These are phyloP conservation scores for Limnodromus scolopaceus DNA, from an alignment of 2,797 vertebrate species.

Conservation along the genomic window DNA sequence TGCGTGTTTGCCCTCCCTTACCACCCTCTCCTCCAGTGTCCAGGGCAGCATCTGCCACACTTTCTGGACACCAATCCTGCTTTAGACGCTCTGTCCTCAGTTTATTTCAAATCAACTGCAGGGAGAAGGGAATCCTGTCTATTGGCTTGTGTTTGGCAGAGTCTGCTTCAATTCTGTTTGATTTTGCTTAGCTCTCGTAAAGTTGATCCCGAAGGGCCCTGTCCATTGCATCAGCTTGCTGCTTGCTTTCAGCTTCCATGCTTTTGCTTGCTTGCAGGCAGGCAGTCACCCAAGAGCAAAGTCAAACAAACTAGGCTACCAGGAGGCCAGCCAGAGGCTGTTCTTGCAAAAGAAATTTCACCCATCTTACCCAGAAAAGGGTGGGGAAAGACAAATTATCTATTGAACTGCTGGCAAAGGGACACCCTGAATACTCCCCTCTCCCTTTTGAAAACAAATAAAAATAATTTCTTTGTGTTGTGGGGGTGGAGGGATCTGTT, in stretches of 20 bases:
- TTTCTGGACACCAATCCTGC: neutral
- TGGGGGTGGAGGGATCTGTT: neutral
- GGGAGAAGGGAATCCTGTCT: constrained; percentile 10
- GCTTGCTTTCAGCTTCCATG: constrained; percentile 56
- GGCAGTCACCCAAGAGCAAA: constrained; percentile 63
- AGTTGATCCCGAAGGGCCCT: constrained; percentile 2
- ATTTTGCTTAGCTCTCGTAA: constrained; percentile 40
- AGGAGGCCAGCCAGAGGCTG: constrained; percentile 67
- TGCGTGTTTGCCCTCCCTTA: neutral
- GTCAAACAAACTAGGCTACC: constrained; percentile 60
- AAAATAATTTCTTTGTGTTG: neutral
- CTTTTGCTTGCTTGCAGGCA: constrained; percentile 40
- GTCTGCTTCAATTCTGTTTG: constrained; percentile 31
- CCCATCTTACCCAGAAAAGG: constrained; percentile 67
- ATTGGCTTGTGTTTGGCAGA: neutral
- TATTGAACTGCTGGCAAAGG: constrained; percentile 29
- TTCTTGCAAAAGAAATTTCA: constrained; percentile 64
- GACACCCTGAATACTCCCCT: constrained; percentile 15
- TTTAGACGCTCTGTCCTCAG: neutral
- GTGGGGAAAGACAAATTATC: constrained; percentile 54
- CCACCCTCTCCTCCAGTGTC: neutral
- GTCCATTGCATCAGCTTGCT: constrained; percentile 54
- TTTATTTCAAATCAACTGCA: neutral
- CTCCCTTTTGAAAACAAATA: constrained; percentile 40
- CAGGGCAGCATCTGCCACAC: neutral